These are phyloP conservation scores for Oegoconia quadripuncta DNA, from an alignment of 2,888 invertebrate genomes.

Conservation along the genomic window DNA sequence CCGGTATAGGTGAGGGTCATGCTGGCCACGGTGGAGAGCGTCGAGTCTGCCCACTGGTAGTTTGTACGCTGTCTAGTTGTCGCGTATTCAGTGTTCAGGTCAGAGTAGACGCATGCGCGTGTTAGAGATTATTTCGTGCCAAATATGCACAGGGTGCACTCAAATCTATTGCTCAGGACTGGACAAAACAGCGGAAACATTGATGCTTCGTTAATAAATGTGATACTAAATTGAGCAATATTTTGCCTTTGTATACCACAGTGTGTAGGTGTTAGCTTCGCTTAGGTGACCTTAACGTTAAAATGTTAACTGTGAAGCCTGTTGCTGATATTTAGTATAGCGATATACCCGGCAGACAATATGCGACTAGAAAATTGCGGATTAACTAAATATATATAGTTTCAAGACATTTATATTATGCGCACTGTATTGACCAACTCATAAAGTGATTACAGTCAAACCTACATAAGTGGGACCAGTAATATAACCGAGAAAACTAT, in stretches of 20 bases:
- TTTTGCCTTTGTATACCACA: conserved; percentile 25
- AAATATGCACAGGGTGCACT: conserved; percentile 56
- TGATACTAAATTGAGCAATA: conserved; percentile 19
- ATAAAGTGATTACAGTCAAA: no score
- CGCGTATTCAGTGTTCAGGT: neutral
- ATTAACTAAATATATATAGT: no score
- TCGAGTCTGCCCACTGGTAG: neutral
- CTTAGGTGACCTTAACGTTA: conserved; percentile 21
- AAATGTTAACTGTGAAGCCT: conserved; percentile 31
- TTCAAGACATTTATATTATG: no score
- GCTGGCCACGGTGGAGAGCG: no score
- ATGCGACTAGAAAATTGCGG: no score
- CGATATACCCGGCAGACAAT: no score
- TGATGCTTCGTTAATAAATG: conserved; percentile 4
- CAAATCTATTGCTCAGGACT: conserved; percentile 40
- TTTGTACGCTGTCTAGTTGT: neutral
- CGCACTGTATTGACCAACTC: no score
- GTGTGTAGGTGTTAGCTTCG: conserved; percentile 27
- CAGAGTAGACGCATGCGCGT: conserved; percentile 21
- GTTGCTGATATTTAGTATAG: no score
- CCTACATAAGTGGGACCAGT: no score
- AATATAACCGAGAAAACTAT: no score
- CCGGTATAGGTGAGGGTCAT: no score
- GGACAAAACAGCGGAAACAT: conserved; percentile 4
- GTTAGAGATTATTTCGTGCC: conserved; percentile 39